Base-by-base conservation (phyloP, 2,797 vertebrate species). In the Lagodon rhomboides region DNA sequence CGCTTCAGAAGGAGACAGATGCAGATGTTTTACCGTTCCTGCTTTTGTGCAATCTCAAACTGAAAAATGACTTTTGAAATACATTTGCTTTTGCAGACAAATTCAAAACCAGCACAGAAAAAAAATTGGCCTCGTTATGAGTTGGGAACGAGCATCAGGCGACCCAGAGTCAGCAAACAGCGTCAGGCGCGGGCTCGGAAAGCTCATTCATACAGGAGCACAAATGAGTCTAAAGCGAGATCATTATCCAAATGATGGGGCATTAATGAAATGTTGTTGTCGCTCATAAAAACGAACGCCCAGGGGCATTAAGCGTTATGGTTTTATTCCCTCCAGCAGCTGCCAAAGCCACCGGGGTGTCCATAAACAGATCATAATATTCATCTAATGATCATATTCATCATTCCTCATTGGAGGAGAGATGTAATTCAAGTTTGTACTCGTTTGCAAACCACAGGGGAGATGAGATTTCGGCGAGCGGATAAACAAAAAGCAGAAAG, bases 211-310 rank as follows among this genome's bases (percentile, higher is more conserved):
- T 34, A 43, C 44, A 54, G 70, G 53, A 84, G 22, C 68, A 72
- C 51, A 81, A 63, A 80, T 82, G 49, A 77, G 23, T 77, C 79
- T 67, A 43, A 27, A 41, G 50, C 44, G 44, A 68, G 46, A 77
- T 85, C 70, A 80, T 91, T 87, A 82, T 77, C 68, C 80, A 82
- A 77, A 84, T 59, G 69, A 85, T 68, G 62, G 49, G 47, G 30
- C 51, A 61, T 80, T 86, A 87, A 87, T 72, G 70, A 86, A 89
- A 87, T 68, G 72, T 71, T 81, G 58, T 46, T 66, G 56, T 53
- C 15, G 25, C 68, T 75, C 59, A 53, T 75, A 81, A 83, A 82
- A 61, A 43, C 56, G 5, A 83, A 55, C 64, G 77, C 71, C 78
- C 23, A 6, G 30, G 72, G 71, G 74, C 73, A 58, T 60, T 38